Percentiles rank a stretch among this genome's conserved stretches.
phyloP scores from a whole-genome alignment of 2,888 invertebrate species.

The Eucera pruinosa region DNA sequence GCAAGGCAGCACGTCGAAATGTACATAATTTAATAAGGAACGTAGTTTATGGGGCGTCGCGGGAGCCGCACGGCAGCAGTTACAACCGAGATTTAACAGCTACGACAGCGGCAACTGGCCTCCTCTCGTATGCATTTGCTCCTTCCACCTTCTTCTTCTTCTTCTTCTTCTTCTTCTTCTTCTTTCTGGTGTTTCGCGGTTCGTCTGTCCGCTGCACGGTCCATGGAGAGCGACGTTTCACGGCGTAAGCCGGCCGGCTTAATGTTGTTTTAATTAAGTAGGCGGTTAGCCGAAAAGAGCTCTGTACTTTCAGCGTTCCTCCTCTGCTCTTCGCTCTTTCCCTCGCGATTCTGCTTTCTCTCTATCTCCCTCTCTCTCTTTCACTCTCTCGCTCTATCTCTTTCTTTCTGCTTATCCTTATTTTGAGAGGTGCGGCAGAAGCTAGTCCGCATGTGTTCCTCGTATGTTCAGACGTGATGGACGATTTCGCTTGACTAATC shows the following conservation, averaged over 20 bases:
- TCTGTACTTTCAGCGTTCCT: constrained; percentile 59
- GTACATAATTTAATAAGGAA: constrained; percentile 76
- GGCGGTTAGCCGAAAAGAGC: constrained; percentile 80
- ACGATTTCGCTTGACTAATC: constrained; percentile 84
- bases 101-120: constrained; percentile 21
- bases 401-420: constrained; percentile 73
- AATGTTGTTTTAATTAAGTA: constrained; percentile 84
- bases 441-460: constrained; percentile 81
- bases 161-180: too few species aligned
- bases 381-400: too few species aligned
- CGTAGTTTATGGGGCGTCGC: constrained; percentile 70
- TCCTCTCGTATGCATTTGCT: constrained; percentile 23
- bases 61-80: constrained; percentile 50
- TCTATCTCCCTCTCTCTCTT: not conserved
- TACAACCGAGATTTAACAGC: constrained; percentile 68
- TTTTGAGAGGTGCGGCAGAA: constrained; percentile 76
- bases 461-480: constrained; percentile 84
- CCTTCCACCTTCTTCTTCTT: constrained; percentile 27
- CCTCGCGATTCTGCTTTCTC: constrained; percentile 60
- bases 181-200: constrained; percentile 61
- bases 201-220: constrained; percentile 63
- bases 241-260: constrained; percentile 68
- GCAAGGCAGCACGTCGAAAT: constrained; percentile 53
- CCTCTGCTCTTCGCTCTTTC: constrained; percentile 32
- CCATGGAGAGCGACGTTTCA: constrained; percentile 61